Evolutionary conservation across 2,888 invertebrate genomes (phyloP), one percentile per base, ranked within the genome.

Genomic region (Sisyra nigra): DNA sequence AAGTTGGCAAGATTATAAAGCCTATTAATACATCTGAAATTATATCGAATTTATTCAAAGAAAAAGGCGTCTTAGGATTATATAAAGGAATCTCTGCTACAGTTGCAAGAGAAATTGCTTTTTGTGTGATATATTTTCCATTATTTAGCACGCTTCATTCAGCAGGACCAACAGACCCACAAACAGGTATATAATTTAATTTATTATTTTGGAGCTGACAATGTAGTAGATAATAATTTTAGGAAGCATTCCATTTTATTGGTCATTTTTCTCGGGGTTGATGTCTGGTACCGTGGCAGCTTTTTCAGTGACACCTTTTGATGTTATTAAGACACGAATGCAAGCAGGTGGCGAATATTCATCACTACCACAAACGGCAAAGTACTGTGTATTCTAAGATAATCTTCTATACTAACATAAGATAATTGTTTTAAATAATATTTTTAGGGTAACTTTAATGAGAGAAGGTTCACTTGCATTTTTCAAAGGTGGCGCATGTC

Each of bases 81-180:
- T 98, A 98, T 65, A 87, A 86, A 60, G 98, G 98, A 15, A 79
- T 85, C 8, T 82, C 83, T 3, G 94, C 98, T 2, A 99, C 98
- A 0, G 85, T 84, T 52, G 69, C 87, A 1, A 68, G 98, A 46
- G 98, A 98, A 62, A 83, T 98, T 3, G 81, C 88, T 24, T 98
- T 99, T 68, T 96, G 96, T 19, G 69, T 94, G 18, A 81, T 98
- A 35, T 98, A 98, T 67, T 99, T 98, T 67, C 98, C 98, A 24
- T 64, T 94, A 45, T 98, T 98, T 63, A 96, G 97, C 14, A 82
- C 87, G 42, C 69, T 98, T 11, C 96, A 96, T 60, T 74, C 76
- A 45, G 60, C 92, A 47, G 96, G 91, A 0, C 85, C 88, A 24
- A 24, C 7, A 5, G 24, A 24, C 7, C 3, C 24, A 3, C 24